These are phyloP conservation scores for Mesitornis unicolor DNA, from an alignment of 2,113 vertebrate species.

Conservation along the genomic window DNA sequence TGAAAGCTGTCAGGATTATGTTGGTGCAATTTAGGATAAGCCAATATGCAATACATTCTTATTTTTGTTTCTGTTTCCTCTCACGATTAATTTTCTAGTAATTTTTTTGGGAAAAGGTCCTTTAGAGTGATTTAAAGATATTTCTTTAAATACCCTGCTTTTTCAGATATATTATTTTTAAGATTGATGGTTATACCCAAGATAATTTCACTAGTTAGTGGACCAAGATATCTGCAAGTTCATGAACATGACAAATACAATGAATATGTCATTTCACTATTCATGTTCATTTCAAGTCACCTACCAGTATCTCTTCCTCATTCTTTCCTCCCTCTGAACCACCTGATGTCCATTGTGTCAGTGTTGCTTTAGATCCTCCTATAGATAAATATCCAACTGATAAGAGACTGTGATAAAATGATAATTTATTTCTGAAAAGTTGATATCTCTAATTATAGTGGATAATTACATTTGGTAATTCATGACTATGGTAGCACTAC, in stretches of 20 bases:
- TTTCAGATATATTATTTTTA: background rate
- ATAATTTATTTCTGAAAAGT: background rate
- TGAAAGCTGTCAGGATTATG: background rate
- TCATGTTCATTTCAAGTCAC: background rate
- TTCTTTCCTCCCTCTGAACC: background rate
- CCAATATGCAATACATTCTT: background rate
- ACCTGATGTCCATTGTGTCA: background rate
- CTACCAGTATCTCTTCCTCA: background rate
- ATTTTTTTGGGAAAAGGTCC: background rate
- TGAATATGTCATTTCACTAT: background rate
- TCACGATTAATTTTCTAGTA: background rate
- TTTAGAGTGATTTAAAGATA: background rate
- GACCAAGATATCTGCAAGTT: background rate
- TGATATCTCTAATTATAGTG: slow-evolving; percentile 19
- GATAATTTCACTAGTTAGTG: background rate
- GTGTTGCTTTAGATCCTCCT: background rate
- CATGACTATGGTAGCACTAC: background rate
- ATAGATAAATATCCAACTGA: background rate
- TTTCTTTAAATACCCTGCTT: background rate
- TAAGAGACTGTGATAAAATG: background rate
- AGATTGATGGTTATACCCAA: background rate
- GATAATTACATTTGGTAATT: slow-evolving; percentile 54
- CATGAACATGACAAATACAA: background rate
- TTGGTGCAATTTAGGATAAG: background rate
- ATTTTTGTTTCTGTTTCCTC: background rate